Evolutionary conservation across 1,140 invertebrate genomes (phyloP).

Genomic region (Drosophila persimilis): DNA sequence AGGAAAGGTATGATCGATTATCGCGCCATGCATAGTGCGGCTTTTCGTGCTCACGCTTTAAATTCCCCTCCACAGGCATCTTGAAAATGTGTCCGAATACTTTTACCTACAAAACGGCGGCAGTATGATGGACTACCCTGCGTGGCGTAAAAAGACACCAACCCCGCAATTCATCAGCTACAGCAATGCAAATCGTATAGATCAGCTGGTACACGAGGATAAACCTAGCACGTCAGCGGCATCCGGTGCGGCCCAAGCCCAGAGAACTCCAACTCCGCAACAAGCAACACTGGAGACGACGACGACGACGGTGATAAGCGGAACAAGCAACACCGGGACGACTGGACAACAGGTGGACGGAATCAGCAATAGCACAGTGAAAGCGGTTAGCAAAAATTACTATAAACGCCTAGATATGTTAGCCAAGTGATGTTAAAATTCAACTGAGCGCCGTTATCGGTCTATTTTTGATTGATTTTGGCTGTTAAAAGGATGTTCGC

Average conservation of each 20-base stretch:
- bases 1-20: conserved; percentile 66
- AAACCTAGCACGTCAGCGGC: conserved; percentile 68
- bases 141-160: conserved; percentile 91
- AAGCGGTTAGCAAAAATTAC: conserved; percentile 60
- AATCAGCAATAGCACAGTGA: conserved; percentile 36
- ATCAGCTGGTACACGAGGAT: conserved; percentile 85
- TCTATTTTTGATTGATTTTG: conserved; percentile 66
- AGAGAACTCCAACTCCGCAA: conserved; percentile 11
- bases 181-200: conserved; percentile 89
- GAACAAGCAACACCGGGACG: conserved; percentile 28
- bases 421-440: conserved; percentile 51
- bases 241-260: conserved; percentile 51
- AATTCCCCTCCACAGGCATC: conserved; percentile 84
- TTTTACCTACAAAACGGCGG: conserved; percentile 93
- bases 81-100: conserved; percentile 91
- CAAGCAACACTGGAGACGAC: conserved; percentile 17
- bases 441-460: conserved; percentile 49
- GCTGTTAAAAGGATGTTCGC: conserved; percentile 60
- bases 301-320: conserved; percentile 4
- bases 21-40: no score
- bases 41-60: not conserved
- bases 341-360: conserved; percentile 38
- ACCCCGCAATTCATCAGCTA: conserved; percentile 89
- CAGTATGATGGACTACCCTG: conserved; percentile 93
- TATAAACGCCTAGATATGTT: not conserved